phyloP scores from a whole-genome alignment of 1,140 invertebrate genomes.

The Atta texana region DNA sequence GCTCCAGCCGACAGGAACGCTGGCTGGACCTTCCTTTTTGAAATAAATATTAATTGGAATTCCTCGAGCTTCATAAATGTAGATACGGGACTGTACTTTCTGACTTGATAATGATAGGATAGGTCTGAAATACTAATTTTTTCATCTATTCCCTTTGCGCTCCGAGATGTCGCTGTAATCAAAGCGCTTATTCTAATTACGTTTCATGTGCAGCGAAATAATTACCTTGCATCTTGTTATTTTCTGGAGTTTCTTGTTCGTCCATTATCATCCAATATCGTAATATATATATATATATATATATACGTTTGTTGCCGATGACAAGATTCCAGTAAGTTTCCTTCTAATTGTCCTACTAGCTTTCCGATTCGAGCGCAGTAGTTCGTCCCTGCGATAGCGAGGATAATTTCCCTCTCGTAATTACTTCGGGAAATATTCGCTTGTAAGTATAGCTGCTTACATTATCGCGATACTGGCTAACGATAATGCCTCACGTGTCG shows the following conservation, averaged over 20 bases:
- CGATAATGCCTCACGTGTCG: conserved; percentile 41
- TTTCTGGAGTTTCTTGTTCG: conserved; percentile 28
- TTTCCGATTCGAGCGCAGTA: conserved; percentile 32
- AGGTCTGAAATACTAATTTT: conserved; percentile 48
- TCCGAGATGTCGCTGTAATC: conserved; percentile 22
- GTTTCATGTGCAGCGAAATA: conserved; percentile 36
- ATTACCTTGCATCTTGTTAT: conserved; percentile 34
- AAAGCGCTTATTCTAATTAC: conserved; percentile 46
- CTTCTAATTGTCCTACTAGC: conserved; percentile 30
- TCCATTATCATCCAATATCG: conserved; percentile 9
- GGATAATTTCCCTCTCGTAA: conserved; percentile 17
- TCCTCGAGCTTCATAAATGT: conserved; percentile 56
- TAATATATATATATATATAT: neutral
- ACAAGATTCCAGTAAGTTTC: conserved; percentile 24
- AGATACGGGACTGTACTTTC: conserved; percentile 41
- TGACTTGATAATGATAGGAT: conserved; percentile 55
- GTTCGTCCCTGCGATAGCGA: neutral
- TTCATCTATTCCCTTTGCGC: conserved; percentile 59
- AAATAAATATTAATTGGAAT: conserved; percentile 65
- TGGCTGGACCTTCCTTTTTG: conserved; percentile 48
- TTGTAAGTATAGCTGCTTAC: conserved; percentile 38
- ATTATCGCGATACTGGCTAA: conserved; percentile 23
- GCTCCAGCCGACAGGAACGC: conserved; percentile 32
- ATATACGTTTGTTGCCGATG: neutral
- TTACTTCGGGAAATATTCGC: conserved; percentile 32